These are phyloP conservation scores for Neoaliturus tenellus DNA, from an alignment of 2,888 invertebrate species.

Conservation along the genomic window DNA sequence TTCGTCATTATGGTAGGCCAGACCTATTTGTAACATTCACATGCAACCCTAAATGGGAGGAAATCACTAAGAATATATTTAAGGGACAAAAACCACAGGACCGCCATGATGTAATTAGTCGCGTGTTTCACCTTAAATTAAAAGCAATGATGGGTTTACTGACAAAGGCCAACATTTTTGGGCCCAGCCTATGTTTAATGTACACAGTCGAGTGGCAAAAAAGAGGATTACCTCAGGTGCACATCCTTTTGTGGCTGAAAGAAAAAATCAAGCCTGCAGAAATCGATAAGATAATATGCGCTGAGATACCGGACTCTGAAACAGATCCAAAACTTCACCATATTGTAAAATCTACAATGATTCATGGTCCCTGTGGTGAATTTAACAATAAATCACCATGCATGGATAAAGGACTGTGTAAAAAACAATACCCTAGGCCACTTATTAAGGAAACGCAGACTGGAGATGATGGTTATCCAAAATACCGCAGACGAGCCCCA, in stretches of 20 bases:
- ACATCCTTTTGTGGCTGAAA: slow-evolving; percentile 66
- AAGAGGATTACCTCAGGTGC: slow-evolving; percentile 68
- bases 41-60: slow-evolving; percentile 69
- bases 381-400: slow-evolving; percentile 69
- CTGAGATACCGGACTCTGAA: slow-evolving; percentile 69
- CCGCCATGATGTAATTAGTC: slow-evolving; percentile 66
- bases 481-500: slow-evolving; percentile 68
- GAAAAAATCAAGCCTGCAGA: slow-evolving; percentile 63
- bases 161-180: slow-evolving; percentile 65
- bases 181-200: slow-evolving; percentile 63
- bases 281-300: slow-evolving; percentile 69
- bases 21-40: slow-evolving; percentile 70
- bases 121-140: slow-evolving; percentile 67
- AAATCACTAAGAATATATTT: slow-evolving; percentile 65
- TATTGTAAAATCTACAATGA: slow-evolving; percentile 64
- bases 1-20: slow-evolving; percentile 69
- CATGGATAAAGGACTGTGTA: slow-evolving; percentile 70
- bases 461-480: slow-evolving; percentile 69
- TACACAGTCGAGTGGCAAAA: slow-evolving; percentile 69
- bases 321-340: slow-evolving; percentile 67
- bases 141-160: slow-evolving; percentile 64
- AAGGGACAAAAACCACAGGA: slow-evolving; percentile 63
- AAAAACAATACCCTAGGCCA: slow-evolving; percentile 68
- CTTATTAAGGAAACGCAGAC: slow-evolving; percentile 62
- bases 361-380: slow-evolving; percentile 70